These are phyloP conservation scores for Trichogramma evanescens DNA, from an alignment of 2,888 invertebrate species.

Conservation along the genomic window DNA sequence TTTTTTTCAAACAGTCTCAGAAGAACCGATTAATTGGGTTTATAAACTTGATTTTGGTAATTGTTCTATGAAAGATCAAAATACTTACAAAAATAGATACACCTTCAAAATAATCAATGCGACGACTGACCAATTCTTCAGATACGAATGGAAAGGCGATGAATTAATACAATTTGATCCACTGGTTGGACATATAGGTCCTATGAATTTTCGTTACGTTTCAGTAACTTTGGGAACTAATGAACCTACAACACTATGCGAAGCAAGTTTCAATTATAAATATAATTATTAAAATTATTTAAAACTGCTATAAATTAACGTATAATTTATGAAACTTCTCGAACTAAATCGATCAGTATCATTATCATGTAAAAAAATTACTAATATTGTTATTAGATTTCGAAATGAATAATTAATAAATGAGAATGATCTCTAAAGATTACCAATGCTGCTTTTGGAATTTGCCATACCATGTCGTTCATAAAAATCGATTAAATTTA, in stretches of 20 bases:
- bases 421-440: too few relatives aligned
- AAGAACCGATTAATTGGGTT: neutral
- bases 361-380: too few relatives aligned
- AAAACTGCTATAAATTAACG: too few relatives aligned
- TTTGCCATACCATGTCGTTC: too few relatives aligned
- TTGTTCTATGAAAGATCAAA: constrained; percentile 36
- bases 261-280: constrained; percentile 29
- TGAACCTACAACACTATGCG: constrained; percentile 38
- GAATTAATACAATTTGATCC: constrained; percentile 49
- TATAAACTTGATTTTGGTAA: constrained; percentile 45
- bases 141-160: constrained; percentile 45
- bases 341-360: too few relatives aligned
- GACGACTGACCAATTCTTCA: constrained; percentile 39
- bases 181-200: constrained; percentile 47
- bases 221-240: constrained; percentile 50
- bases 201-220: constrained; percentile 48
- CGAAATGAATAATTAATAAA: too few relatives aligned
- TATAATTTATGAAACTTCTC: too few relatives aligned
- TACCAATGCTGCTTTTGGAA: too few relatives aligned
- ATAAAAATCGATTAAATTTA: too few relatives aligned
- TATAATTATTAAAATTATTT: neutral
- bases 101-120: constrained; percentile 47
- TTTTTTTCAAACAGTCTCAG: neutral
- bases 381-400: too few relatives aligned
- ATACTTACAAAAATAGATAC: constrained; percentile 30